phyloP scores from a whole-genome alignment of 2,888 invertebrate genomes.

The Drosophila merina region DNA sequence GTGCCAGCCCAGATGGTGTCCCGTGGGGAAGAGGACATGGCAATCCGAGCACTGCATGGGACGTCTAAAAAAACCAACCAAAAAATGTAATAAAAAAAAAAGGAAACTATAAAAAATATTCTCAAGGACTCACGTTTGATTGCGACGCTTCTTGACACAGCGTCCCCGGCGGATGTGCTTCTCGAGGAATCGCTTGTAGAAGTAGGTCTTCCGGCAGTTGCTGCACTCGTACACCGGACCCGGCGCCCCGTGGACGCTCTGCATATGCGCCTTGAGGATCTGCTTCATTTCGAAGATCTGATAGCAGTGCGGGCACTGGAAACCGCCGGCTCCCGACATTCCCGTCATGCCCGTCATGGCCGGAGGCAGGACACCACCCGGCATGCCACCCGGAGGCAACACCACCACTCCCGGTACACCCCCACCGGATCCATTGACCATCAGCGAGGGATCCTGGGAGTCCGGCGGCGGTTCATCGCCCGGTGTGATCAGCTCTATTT shows the following conservation, averaged over 20 bases:
- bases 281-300: constrained; percentile 82
- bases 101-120: not conserved
- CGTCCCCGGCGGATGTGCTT: constrained; percentile 83
- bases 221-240: constrained; percentile 83
- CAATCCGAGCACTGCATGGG: constrained; percentile 84
- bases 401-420: not conserved
- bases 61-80: constrained; percentile 67
- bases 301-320: constrained; percentile 82
- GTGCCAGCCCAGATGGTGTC: constrained; percentile 84
- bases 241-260: constrained; percentile 81
- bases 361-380: not conserved
- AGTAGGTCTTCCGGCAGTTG: constrained; percentile 83
- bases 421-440: constrained; percentile 12
- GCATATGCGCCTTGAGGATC: constrained; percentile 83
- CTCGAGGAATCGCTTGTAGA: constrained; percentile 83
- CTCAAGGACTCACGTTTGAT: constrained; percentile 80
- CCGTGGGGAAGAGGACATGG: constrained; percentile 82
- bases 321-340: constrained; percentile 63
- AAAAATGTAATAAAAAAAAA: not conserved
- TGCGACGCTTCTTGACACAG: constrained; percentile 83
- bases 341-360: constrained; percentile 6
- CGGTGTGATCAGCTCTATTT: constrained; percentile 82
- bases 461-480: constrained; percentile 70
- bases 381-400: too few species aligned
- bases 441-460: not conserved